Conservation (phyloP, 2,888 invertebrate genomes). For the Eupeodes luniger region DNA sequence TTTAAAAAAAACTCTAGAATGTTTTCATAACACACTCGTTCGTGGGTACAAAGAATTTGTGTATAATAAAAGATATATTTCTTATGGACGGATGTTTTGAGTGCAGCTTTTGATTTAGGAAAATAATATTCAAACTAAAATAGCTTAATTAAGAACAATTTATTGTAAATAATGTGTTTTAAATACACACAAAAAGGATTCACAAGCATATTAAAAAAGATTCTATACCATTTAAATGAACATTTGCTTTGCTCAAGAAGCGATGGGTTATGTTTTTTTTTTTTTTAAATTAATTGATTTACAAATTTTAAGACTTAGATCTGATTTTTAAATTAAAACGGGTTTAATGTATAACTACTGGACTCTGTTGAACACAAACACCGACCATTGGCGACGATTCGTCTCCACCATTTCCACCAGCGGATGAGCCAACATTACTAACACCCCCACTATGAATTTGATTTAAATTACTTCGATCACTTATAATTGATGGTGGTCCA, state of each 20-base stretch:
- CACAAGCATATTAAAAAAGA: conserved; percentile 21
- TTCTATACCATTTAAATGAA: conserved; percentile 11
- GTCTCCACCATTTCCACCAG: conserved; percentile 78
- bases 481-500: conserved; percentile 57
- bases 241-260: conserved; percentile 37
- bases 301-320: conserved; percentile 47
- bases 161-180: conserved; percentile 8
- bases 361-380: conserved; percentile 95
- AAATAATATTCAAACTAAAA: conserved; percentile 45
- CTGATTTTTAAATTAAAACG: background rate
- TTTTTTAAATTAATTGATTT: conserved; percentile 42
- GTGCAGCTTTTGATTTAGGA: conserved; percentile 58
- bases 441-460: conserved; percentile 57
- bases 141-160: conserved; percentile 34
- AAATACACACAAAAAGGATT: conserved; percentile 31
- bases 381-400: conserved; percentile 94
- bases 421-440: conserved; percentile 70
- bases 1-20: background rate
- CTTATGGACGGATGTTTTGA: conserved; percentile 68
- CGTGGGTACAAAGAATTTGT: conserved; percentile 8
- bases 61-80: conserved; percentile 41
- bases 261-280: conserved; percentile 46
- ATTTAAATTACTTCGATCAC: conserved; percentile 64
- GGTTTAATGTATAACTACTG: conserved; percentile 92
- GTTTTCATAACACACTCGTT: conserved; percentile 18